Evolutionary conservation across 2,888 invertebrate genomes (phyloP), one percentile per base, ranked within the genome.

Genomic region (Drosophila monieri): DNA sequence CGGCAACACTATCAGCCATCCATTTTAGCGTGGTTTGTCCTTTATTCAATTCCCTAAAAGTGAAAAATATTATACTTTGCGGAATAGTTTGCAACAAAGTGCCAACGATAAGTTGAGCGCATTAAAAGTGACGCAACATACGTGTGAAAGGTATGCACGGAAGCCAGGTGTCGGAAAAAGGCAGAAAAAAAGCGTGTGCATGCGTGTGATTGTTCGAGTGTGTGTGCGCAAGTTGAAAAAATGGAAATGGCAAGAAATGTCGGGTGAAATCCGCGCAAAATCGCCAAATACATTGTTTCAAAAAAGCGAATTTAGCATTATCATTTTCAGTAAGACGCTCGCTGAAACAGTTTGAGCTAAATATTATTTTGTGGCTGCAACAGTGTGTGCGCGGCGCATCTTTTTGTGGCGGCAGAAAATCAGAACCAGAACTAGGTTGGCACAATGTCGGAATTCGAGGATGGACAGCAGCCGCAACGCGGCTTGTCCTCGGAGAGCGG

Each of bases 381-480:
- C 35, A 35, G 35, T 35, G n/a, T 35, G 35, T n/a, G n/a, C 18
- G 44, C 44, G 18, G 21, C 44, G 44, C 18, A 23, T 21, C 18
- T 44, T 18, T 44, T 21, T 21, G 44, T 44, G 35, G 35, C 35
- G 35, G 35, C 35, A 35, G 35, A 35, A 35, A 35, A 35, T 35
- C n/a, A 35, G 35, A 35, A 35, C 35, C n/a, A 35, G 35, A 35
- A 35, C n/a, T 35, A 35, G 35, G 35, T 35, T 35, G 35, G n/a
- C 78, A 87, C 64, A 72, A 81, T 81, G 80, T 80, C 83, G 52
- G 53, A 74, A 59, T 46, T 32, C 65, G 81, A 85, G 70, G 81
- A 80, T 76, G 76, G 78, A 51, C 72, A 61, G 37, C 43, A 44
- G 54, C 47, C 60, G 25, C 57, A 57, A 14, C 60, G 35, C 21